These are phyloP conservation scores for Lates japonicus DNA, from an alignment of 2,797 vertebrate species.

Conservation along the genomic window DNA sequence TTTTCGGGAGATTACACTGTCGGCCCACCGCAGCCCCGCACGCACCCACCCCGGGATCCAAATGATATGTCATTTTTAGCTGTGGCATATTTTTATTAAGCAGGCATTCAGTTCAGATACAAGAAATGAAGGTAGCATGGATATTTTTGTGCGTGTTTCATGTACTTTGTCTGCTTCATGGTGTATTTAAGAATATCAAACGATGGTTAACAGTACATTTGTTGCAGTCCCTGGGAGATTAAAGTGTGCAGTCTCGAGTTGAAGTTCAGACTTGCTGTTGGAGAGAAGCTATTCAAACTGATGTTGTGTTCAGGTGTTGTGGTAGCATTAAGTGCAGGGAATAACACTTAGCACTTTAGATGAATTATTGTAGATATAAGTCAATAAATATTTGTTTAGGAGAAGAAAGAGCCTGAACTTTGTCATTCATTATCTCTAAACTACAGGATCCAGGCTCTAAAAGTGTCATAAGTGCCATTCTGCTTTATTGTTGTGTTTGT, in stretches of 20 bases:
- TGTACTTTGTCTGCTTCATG: background rate
- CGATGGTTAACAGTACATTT: background rate
- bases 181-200: background rate
- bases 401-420: constrained; percentile 10
- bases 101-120: constrained; percentile 11
- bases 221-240: background rate
- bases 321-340: background rate
- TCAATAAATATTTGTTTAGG: background rate
- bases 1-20: constrained; percentile 67
- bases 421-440: constrained; percentile 9
- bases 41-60: constrained; percentile 31
- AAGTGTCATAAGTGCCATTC: background rate
- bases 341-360: background rate
- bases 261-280: background rate
- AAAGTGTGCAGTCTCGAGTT: background rate
- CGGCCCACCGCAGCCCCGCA: constrained; percentile 40
- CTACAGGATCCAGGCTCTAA: background rate
- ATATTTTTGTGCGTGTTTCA: background rate
- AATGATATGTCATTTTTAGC: constrained; percentile 50
- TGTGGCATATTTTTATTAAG: constrained; percentile 41
- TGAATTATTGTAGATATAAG: background rate
- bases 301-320: background rate
- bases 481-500: constrained; percentile 1
- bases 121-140: background rate
- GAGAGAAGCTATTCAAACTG: background rate